Evolutionary conservation across 1,140 invertebrate genomes (phyloP).

Genomic region (Campodea augens): DNA sequence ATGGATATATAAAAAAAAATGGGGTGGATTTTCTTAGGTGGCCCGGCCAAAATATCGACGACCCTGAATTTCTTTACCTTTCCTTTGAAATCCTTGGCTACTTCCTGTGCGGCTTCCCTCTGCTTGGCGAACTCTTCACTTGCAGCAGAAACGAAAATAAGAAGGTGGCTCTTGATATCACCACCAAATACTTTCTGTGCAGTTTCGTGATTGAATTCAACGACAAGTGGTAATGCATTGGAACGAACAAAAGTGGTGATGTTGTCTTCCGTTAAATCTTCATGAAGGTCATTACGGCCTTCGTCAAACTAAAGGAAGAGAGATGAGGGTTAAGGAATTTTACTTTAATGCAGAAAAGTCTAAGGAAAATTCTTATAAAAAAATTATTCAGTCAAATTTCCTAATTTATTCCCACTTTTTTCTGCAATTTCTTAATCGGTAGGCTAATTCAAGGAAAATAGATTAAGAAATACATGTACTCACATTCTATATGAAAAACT

Average conservation of each 20-base stretch:
- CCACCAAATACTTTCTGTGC: constrained; percentile 96
- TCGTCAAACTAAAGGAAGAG: constrained; percentile 96
- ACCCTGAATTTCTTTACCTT: too few species aligned
- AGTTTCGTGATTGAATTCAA: constrained; percentile 95
- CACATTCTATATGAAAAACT: too few species aligned
- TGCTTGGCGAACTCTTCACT: constrained; percentile 61
- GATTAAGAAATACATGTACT: too few species aligned
- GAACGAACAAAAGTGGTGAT: constrained; percentile 68
- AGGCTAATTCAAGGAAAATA: too few species aligned
- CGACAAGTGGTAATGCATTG: constrained; percentile 76
- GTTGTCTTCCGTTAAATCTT: constrained; percentile 37
- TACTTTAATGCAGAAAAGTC: not conserved
- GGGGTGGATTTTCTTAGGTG: too few species aligned
- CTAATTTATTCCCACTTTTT: too few species aligned
- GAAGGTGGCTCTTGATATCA: constrained; percentile 86
- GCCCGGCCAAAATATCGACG: too few species aligned
- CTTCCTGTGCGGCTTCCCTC: constrained; percentile 48
- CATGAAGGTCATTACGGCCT: constrained; percentile 55
- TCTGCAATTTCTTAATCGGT: too few species aligned
- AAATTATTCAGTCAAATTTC: too few species aligned
- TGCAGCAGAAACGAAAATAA: constrained; percentile 86
- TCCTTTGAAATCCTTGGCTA: constrained; percentile 76
- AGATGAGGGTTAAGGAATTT: constrained; percentile 6
- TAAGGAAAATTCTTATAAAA: not conserved
- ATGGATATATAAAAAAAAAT: too few species aligned